Conservation (phyloP, 2,113 vertebrate genomes). For the Eubucco bourcierii region DNA sequence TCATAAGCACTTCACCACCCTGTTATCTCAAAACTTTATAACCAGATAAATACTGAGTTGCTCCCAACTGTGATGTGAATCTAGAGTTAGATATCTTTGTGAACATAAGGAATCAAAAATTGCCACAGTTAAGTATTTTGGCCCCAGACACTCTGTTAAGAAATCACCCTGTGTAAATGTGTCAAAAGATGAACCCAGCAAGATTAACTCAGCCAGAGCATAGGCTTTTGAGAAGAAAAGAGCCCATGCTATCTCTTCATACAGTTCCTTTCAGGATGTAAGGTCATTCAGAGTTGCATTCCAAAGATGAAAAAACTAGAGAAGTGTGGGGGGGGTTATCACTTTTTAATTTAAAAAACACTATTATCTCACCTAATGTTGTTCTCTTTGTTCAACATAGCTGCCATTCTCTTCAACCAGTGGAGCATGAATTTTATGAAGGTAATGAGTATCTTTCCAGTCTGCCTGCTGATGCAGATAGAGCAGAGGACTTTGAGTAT, state of each 20-base stretch:
- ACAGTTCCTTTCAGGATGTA: not conserved
- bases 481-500: constrained; percentile 93
- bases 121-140: not conserved
- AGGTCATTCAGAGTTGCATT: not conserved
- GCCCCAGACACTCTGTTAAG: not conserved
- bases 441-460: constrained; percentile 90
- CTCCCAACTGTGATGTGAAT: rapidly evolving
- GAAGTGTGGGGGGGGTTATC: not conserved
- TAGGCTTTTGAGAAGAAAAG: constrained; percentile 3
- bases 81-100: not conserved
- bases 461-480: constrained; percentile 86
- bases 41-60: not conserved
- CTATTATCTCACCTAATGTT: constrained; percentile 62
- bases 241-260: not conserved
- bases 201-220: not conserved
- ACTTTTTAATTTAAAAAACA: not conserved
- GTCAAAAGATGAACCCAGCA: not conserved
- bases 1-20: not conserved
- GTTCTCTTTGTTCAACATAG: constrained; percentile 74
- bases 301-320: constrained; percentile 15
- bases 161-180: not conserved
- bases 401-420: constrained; percentile 93
- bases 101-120: not conserved
- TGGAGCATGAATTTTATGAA: constrained; percentile 92
- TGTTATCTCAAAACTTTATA: not conserved